Conservation (phyloP, 1,140 invertebrate genomes). For the Lepidurus arcticus region DNA sequence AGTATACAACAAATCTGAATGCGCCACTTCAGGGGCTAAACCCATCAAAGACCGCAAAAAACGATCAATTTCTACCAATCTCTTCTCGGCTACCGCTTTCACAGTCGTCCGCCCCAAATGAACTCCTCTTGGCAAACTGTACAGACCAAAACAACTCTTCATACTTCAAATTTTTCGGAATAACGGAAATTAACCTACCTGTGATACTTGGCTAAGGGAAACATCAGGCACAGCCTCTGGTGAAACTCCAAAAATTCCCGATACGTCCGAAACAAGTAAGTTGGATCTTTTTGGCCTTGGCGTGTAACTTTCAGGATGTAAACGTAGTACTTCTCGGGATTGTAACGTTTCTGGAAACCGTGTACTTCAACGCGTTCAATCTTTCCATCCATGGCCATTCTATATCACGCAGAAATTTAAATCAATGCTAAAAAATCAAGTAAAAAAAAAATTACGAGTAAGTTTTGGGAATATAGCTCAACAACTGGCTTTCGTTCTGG, state of each 20-base stretch:
- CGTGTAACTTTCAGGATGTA: conserved; percentile 84
- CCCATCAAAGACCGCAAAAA: conserved; percentile 81
- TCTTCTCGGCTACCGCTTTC: conserved; percentile 85
- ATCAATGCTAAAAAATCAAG: not conserved
- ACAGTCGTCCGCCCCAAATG: conserved; percentile 88
- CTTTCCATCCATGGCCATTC: conserved; percentile 81
- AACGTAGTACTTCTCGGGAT: conserved; percentile 97
- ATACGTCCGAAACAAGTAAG: conserved; percentile 84
- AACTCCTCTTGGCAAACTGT: conserved; percentile 65
- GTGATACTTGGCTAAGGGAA: conserved; percentile 71
- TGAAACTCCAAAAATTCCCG: conserved; percentile 95
- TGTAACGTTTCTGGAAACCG: conserved; percentile 88
- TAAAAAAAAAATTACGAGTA: conserved; percentile 64
- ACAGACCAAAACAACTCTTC: conserved; percentile 41
- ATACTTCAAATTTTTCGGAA: not conserved
- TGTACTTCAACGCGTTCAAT: conserved; percentile 78
- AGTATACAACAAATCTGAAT: conserved; percentile 94
- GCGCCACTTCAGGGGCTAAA: conserved; percentile 85
- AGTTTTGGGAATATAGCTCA: conserved; percentile 89
- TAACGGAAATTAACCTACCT: conserved; percentile 2
- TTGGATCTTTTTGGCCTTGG: conserved; percentile 73
- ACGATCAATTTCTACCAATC: conserved; percentile 74
- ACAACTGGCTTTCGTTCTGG: conserved; percentile 69
- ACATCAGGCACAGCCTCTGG: conserved; percentile 85
- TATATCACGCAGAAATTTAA: conserved; percentile 43